These are phyloP conservation scores for Rallus limicola DNA, from an alignment of 2,113 vertebrate genomes.

Conservation along the genomic window DNA sequence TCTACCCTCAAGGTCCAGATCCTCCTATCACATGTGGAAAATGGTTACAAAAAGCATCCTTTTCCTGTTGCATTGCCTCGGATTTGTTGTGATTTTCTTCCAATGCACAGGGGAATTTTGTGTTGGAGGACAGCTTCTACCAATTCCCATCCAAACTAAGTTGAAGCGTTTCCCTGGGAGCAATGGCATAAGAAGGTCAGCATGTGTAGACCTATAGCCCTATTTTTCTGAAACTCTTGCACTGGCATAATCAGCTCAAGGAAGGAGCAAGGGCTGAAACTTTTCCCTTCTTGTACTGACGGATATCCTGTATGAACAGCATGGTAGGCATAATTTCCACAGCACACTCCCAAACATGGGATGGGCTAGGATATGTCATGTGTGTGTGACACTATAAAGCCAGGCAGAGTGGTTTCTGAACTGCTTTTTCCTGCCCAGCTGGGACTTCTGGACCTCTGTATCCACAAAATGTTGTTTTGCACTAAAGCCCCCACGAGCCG, in stretches of 20 bases:
- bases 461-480: neutral
- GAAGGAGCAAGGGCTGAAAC: neutral
- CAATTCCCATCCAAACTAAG: neutral
- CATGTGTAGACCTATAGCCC: neutral
- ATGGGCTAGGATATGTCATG: neutral
- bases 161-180: neutral
- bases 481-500: neutral
- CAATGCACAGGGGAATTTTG: neutral
- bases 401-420: neutral
- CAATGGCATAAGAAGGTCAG: neutral
- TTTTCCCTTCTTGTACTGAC: neutral
- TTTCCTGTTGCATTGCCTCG: neutral
- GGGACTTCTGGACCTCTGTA: neutral
- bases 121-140: neutral
- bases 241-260: neutral
- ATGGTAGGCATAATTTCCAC: neutral
- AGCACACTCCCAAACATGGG: neutral
- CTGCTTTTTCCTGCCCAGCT: neutral
- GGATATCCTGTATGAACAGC: neutral
- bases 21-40: neutral
- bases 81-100: neutral
- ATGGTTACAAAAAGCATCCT: neutral
- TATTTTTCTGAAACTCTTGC: neutral
- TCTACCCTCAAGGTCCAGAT: neutral
- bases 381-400: neutral